These are phyloP conservation scores for Drosophila hydei DNA, from an alignment of 1,140 invertebrate species.

Conservation along the genomic window DNA sequence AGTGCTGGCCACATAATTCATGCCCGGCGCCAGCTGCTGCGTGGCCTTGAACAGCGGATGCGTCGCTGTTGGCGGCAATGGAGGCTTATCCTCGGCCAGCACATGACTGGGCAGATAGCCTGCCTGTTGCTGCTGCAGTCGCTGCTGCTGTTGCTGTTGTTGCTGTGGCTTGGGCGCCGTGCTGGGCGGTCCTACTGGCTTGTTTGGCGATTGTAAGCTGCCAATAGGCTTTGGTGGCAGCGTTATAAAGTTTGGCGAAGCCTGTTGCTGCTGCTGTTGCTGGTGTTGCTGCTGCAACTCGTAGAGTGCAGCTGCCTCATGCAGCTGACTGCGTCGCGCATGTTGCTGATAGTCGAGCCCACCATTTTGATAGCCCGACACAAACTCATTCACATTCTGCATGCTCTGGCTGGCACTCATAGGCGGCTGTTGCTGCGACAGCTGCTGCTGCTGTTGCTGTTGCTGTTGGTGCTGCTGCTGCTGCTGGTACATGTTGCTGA, in stretches of 20 bases:
- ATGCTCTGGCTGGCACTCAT: slow-evolving; percentile 83
- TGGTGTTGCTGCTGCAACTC: slow-evolving; percentile 60
- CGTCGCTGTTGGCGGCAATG: slow-evolving; percentile 89
- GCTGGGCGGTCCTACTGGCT: slow-evolving; percentile 65
- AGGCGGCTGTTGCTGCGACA: slow-evolving; percentile 34
- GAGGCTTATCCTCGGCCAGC: slow-evolving; percentile 86
- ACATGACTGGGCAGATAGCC: slow-evolving; percentile 35
- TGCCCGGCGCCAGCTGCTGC: slow-evolving; percentile 84
- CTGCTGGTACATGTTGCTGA: slow-evolving; percentile 79
- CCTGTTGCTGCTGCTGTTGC: slow-evolving; percentile 68
- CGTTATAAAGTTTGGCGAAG: slow-evolving; percentile 72
- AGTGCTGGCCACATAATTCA: slow-evolving; percentile 85
- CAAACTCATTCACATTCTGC: slow-evolving; percentile 83
- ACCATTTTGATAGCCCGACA: slow-evolving; percentile 66
- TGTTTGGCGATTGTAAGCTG: slow-evolving; percentile 73
- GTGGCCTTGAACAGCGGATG: slow-evolving; percentile 89
- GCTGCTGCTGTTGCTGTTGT: slow-evolving; percentile 78
- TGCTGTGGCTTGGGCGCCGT: slow-evolving; percentile 83
- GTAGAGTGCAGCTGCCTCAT: slow-evolving; percentile 68
- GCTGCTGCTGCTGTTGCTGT: slow-evolving; percentile 46
- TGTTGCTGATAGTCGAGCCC: slow-evolving; percentile 67
- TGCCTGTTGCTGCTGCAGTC: slow-evolving; percentile 60
- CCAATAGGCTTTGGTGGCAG: slow-evolving; percentile 73
- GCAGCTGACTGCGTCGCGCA: slow-evolving; percentile 67
- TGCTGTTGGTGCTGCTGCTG: slow-evolving; percentile 66